These are phyloP conservation scores for Erythrocercus mccallii DNA, from an alignment of 2,113 vertebrate species.

Conservation along the genomic window DNA sequence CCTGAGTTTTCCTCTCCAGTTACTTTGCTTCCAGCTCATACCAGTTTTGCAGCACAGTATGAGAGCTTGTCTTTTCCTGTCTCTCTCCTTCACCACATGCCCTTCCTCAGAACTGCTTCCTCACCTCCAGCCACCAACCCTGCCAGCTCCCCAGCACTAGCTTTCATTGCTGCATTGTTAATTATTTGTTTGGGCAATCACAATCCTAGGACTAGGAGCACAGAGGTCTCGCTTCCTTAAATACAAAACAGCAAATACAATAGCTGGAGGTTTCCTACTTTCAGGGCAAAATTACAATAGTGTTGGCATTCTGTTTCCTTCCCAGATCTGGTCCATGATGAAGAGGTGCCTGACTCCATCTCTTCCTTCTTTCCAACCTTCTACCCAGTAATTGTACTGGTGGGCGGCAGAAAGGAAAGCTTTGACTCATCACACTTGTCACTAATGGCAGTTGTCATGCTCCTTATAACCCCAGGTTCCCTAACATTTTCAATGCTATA, in stretches of 20 bases:
- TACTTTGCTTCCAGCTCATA: constrained; percentile 10
- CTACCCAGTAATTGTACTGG: not conserved
- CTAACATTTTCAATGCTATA: not conserved
- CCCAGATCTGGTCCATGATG: not conserved
- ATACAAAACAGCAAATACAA: not conserved
- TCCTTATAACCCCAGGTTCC: not conserved
- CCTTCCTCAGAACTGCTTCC: not conserved
- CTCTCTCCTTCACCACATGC: not conserved
- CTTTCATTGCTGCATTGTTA: not conserved
- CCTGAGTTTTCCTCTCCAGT: not conserved
- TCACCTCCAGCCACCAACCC: not conserved
- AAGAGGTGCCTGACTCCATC: not conserved
- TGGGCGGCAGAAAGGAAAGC: not conserved
- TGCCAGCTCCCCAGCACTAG: not conserved
- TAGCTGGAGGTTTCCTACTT: not conserved
- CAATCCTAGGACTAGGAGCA: not conserved
- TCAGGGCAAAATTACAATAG: not conserved
- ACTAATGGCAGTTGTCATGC: not conserved
- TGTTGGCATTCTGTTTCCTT: not conserved
- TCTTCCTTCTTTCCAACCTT: not conserved
- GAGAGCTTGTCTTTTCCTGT: not conserved
- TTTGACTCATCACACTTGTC: not conserved
- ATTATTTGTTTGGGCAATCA: constrained; percentile 44
- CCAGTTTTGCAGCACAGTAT: not conserved
- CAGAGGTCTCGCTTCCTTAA: not conserved